Evolutionary conservation across 2,888 invertebrate genomes (phyloP), one percentile per base, ranked within the genome.

Genomic region (Gortyna flavago): DNA sequence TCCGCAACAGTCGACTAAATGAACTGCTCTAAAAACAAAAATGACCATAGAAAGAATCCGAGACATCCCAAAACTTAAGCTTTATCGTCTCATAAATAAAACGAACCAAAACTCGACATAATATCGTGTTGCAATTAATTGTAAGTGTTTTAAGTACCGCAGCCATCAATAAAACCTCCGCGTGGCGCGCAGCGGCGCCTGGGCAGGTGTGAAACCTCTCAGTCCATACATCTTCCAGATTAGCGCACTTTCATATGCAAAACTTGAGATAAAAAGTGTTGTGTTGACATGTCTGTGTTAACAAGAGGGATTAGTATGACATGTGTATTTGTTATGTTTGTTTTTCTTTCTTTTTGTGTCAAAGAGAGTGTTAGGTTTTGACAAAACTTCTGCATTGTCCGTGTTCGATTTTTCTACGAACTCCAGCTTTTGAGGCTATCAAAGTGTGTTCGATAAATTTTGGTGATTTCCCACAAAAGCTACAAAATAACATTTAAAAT

Each of bases 71-170:
- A 77, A 75, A 75, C 64, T 66, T 73, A 73, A 75, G 41, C 67
- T 79, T 80, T 77, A 83, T 75, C 61, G 64, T 66, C 32, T 38
- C 75, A 74, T 82, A 80, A 85, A 81, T 87, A 72, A 83, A 76
- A 48, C 57, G 11, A 51, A 61, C 66, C 67, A 67, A 80, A 81
- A 72, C 72, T 41, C 25, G 51, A 73, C 77, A 70, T 76, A 54
- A 70, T 77, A 74, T 72, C 79, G 59, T 64, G 78, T 77, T 68
- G 81, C 72, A 80, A 87, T 88, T 82, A 86, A 86, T 88, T 79
- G 62, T 76, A 68, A 76, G 59, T 70, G 76, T 38, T 74, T 78
- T 64, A 80, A 83, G 80, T 77, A 69, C 48, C 41, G 25, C 64
- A 64, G 59, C 35, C 82, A 81, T 86, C 78, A 81, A 75, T 77